phyloP scores from a whole-genome alignment of 2,888 invertebrate genomes.

The Sinohyriopsis cumingii region DNA sequence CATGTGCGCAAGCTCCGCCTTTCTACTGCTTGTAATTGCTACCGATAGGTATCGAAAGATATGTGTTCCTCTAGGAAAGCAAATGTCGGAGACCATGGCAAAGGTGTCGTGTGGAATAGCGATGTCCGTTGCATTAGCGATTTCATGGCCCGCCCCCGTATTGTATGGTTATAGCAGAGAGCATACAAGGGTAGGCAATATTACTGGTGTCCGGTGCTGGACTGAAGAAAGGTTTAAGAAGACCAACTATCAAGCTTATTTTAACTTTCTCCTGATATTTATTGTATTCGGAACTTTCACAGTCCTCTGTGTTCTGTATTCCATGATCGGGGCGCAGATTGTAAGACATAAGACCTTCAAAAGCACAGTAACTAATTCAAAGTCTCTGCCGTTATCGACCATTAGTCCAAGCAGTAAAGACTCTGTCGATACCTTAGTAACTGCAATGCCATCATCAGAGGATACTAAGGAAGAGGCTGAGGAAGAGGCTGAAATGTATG shows the following conservation, averaged over 20 bases:
- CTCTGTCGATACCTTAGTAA: too few relatives aligned
- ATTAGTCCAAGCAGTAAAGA: too few relatives aligned
- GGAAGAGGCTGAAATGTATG: too few relatives aligned
- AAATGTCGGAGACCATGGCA: conserved; percentile 35
- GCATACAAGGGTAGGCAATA: conserved; percentile 25
- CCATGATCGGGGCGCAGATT: conserved; percentile 28
- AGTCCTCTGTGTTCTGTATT: conserved; percentile 39
- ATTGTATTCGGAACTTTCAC: conserved; percentile 32
- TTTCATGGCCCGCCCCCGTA: conserved; percentile 46
- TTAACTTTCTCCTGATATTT: conserved; percentile 40
- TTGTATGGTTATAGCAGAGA: conserved; percentile 48
- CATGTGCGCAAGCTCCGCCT: conserved; percentile 22
- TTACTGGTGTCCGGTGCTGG: conserved; percentile 47
- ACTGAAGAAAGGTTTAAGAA: conserved; percentile 34
- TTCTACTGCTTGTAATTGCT: conserved; percentile 28
- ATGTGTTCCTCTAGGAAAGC: conserved; percentile 46
- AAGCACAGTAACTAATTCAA: not conserved
- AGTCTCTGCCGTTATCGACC: not conserved
- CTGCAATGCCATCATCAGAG: not conserved
- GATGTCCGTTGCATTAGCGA: conserved; percentile 17
- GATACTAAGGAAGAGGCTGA: not conserved
- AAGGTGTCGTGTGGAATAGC: conserved; percentile 25
- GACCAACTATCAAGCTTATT: conserved; percentile 41
- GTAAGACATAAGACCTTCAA: conserved; percentile 8
- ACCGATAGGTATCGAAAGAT: conserved; percentile 50